Conservation (phyloP, 2,888 invertebrate species). For the Pristionchus fissidentatus region DNA sequence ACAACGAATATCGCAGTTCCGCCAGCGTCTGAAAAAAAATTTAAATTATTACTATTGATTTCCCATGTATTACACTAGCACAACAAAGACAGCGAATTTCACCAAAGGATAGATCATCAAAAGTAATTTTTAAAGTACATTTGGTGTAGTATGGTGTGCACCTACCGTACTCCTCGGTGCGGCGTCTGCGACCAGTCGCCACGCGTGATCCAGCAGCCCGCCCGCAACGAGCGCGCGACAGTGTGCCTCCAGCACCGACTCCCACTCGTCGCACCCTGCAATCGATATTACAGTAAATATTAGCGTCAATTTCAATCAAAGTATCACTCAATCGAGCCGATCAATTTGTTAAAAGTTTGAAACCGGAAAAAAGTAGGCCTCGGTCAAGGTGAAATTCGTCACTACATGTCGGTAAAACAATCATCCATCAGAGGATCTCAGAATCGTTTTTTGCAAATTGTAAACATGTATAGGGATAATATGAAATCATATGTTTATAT, state of each 20-base stretch:
- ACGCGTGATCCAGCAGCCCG: slow-evolving; percentile 43
- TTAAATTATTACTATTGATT: not conserved
- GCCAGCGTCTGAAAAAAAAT: slow-evolving; percentile 39
- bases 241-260: slow-evolving; percentile 36
- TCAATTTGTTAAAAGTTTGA: too few species aligned
- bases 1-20: slow-evolving; percentile 25
- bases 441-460: too few species aligned
- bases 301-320: too few species aligned
- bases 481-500: too few species aligned
- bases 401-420: too few species aligned
- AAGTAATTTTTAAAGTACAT: not conserved
- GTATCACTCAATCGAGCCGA: too few species aligned
- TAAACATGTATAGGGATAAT: too few species aligned
- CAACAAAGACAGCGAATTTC: not conserved
- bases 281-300: not conserved
- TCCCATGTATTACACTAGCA: not conserved
- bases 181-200: slow-evolving; percentile 27
- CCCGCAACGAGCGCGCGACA: not conserved
- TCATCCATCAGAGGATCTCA: too few species aligned
- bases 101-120: not conserved
- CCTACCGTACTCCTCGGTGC: slow-evolving; percentile 37
- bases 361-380: too few species aligned
- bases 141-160: not conserved
- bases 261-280: slow-evolving; percentile 30
- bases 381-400: too few species aligned